phyloP scores from a whole-genome alignment of 2,888 invertebrate genomes.

The Eledona agricola region DNA sequence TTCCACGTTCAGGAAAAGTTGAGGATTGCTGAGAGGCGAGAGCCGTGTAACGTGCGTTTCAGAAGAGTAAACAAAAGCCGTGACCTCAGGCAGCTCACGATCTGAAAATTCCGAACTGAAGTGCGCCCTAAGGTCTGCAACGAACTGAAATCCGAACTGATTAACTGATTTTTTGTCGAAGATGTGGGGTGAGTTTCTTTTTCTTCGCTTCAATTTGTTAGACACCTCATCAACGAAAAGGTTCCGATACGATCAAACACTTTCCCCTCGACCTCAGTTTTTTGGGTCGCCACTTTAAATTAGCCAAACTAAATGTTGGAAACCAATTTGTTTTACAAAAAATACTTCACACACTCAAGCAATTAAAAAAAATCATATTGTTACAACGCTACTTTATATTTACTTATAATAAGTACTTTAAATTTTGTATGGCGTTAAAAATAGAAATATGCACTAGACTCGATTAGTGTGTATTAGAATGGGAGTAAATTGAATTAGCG shows the following conservation, averaged over 20 bases:
- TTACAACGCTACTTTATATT: too few relatives aligned
- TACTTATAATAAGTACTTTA: too few relatives aligned
- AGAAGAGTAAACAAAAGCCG: not conserved
- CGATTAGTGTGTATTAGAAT: too few relatives aligned
- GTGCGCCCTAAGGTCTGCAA: slow-evolving; percentile 19
- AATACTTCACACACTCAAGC: slow-evolving; percentile 15
- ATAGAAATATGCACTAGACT: too few relatives aligned
- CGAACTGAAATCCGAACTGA: slow-evolving; percentile 40
- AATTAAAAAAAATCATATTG: too few relatives aligned
- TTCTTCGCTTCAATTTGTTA: slow-evolving; percentile 39
- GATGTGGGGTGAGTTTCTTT: slow-evolving; percentile 28
- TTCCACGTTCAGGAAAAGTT: too few relatives aligned
- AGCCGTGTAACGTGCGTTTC: not conserved
- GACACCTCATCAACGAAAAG: slow-evolving; percentile 38
- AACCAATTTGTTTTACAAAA: slow-evolving; percentile 23
- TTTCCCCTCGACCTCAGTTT: slow-evolving; percentile 13
- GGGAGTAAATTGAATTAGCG: too few relatives aligned
- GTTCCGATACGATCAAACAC: slow-evolving; percentile 34
- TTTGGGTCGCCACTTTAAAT: slow-evolving; percentile 26
- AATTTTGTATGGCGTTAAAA: too few relatives aligned
- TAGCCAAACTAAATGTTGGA: slow-evolving; percentile 20
- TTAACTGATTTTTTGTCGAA: slow-evolving; percentile 42
- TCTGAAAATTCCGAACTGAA: slow-evolving; percentile 35
- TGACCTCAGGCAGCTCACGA: slow-evolving; percentile 11
- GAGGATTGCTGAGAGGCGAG: too few relatives aligned